Conservation (phyloP, 2,888 invertebrate species). For the Caradrina kadenii region DNA sequence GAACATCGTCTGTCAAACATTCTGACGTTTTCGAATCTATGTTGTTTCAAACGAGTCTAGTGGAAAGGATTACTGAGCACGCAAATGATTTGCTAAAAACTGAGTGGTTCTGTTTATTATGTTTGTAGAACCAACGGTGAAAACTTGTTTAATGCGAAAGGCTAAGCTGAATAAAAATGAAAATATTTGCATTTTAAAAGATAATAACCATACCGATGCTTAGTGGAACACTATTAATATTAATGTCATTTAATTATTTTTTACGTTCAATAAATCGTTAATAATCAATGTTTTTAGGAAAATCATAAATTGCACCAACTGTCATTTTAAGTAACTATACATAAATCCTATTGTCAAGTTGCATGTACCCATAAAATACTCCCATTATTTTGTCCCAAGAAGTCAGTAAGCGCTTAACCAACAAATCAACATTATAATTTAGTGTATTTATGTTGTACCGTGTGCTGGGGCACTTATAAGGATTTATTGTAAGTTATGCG, state of each 20-base stretch:
- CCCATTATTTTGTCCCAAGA: slow-evolving; percentile 44
- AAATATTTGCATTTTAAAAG: slow-evolving; percentile 7
- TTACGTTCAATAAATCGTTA: background rate
- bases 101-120: slow-evolving; percentile 2
- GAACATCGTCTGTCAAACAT: slow-evolving; percentile 48
- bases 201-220: background rate
- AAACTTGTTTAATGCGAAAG: slow-evolving; percentile 4
- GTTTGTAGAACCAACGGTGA: slow-evolving; percentile 18
- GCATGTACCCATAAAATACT: slow-evolving; percentile 24
- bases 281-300: background rate
- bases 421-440: slow-evolving; percentile 57
- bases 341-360: slow-evolving; percentile 39
- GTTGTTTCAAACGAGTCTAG: slow-evolving; percentile 24
- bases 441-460: slow-evolving; percentile 45
- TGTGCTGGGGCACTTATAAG: slow-evolving; percentile 52
- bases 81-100: slow-evolving; percentile 16
- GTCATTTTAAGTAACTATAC: background rate
- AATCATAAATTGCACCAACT: background rate
- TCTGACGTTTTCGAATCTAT: slow-evolving; percentile 41
- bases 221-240: too few species aligned
- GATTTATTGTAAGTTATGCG: slow-evolving; percentile 63
- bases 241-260: too few species aligned
- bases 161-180: background rate
- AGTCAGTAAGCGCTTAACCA: slow-evolving; percentile 25
- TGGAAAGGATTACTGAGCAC: slow-evolving; percentile 29